Conservation (phyloP, 2,113 vertebrate species). For the Osmerus eperlanus region DNA sequence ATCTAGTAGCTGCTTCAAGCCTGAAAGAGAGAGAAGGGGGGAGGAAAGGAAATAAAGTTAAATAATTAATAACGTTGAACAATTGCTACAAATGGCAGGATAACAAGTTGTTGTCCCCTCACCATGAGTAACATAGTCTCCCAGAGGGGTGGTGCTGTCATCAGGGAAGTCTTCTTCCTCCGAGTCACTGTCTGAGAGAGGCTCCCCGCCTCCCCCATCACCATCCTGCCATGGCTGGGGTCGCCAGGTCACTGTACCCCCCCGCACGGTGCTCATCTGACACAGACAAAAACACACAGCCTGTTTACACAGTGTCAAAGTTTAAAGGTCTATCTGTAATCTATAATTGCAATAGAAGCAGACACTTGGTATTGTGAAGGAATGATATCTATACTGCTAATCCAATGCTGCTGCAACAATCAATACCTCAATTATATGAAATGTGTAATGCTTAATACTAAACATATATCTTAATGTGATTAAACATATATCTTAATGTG, state of each 20-base stretch:
- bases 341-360: not conserved
- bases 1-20: slow-evolving; percentile 77
- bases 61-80: not conserved
- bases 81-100: not conserved
- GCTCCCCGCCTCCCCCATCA: slow-evolving; percentile 70
- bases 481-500: not conserved
- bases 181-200: slow-evolving; percentile 76
- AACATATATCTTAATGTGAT: too few relatives aligned
- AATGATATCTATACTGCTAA: too few relatives aligned
- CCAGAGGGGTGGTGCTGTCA: slow-evolving; percentile 73
- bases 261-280: slow-evolving; percentile 72
- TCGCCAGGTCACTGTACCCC: slow-evolving; percentile 70
- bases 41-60: not conserved
- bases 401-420: too few relatives aligned
- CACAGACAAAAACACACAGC: not conserved
- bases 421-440: too few relatives aligned
- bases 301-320: not conserved
- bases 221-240: slow-evolving; percentile 78
- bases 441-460: too few relatives aligned
- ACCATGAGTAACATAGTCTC: slow-evolving; percentile 77
- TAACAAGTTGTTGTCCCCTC: slow-evolving; percentile 11
- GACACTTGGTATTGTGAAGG: not conserved
- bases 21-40: slow-evolving; percentile 37
- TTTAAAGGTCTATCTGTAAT: not conserved
- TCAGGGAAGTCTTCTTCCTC: slow-evolving; percentile 80